These are phyloP conservation scores for Carapus acus DNA, from an alignment of 2,797 vertebrate genomes.

Conservation along the genomic window DNA sequence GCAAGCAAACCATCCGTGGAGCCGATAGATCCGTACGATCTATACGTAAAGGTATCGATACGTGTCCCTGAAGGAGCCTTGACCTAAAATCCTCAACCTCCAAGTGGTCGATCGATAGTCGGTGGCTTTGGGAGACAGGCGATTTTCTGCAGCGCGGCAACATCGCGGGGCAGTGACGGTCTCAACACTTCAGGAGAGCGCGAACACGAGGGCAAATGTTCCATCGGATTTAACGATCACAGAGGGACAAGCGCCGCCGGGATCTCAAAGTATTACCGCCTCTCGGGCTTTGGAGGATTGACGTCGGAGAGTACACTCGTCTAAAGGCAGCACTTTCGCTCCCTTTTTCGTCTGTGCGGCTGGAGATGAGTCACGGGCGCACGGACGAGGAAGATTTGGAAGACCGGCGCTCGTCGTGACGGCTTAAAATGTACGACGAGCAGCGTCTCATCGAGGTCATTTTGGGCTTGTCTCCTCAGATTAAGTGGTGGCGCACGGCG, in stretches of 20 bases:
- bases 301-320: constrained; percentile 38
- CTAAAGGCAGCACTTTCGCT: constrained; percentile 45
- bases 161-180: constrained; percentile 9
- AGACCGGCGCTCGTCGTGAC: constrained; percentile 15
- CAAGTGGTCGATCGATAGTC: constrained; percentile 26
- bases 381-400: constrained; percentile 5
- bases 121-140: constrained; percentile 8
- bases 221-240: constrained; percentile 21
- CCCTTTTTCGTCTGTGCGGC: constrained; percentile 36
- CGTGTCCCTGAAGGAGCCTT: constrained; percentile 14
- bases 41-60: constrained; percentile 19
- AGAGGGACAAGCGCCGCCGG: constrained; percentile 11
- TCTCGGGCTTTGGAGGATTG: constrained; percentile 30
- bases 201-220: constrained; percentile 24
- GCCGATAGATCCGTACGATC: background rate
- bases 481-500: constrained; percentile 18
- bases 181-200: constrained; percentile 13
- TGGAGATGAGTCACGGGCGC: constrained; percentile 29
- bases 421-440: constrained; percentile 21
- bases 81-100: constrained; percentile 9
- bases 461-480: constrained; percentile 35
- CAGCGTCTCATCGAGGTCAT: constrained; percentile 20
- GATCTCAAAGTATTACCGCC: constrained; percentile 41
- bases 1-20: no score
- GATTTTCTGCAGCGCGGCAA: constrained; percentile 1